These are phyloP conservation scores for Ectobius pallidus DNA, from an alignment of 2,888 invertebrate species.

Conservation along the genomic window DNA sequence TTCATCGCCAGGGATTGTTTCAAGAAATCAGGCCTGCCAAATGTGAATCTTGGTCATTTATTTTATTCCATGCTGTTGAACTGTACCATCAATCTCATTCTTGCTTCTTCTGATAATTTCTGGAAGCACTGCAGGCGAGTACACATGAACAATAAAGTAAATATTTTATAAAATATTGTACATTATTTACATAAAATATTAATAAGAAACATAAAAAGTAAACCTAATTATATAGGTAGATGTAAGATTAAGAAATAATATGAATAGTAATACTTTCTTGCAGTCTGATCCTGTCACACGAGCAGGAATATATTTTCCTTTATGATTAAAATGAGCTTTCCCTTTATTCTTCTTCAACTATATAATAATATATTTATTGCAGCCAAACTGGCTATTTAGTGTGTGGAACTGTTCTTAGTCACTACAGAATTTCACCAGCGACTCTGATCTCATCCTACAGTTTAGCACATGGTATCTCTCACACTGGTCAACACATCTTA, in stretches of 20 bases:
- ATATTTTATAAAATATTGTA: background rate
- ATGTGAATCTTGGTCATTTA: background rate
- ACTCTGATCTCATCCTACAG: too few species aligned
- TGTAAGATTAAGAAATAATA: background rate
- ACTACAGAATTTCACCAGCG: too few species aligned
- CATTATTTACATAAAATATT: background rate
- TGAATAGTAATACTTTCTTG: background rate
- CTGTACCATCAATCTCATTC: background rate
- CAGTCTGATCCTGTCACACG: background rate
- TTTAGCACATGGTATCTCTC: too few species aligned
- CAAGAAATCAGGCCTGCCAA: constrained; percentile 16
- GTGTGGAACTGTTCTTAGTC: too few species aligned
- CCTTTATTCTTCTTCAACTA: background rate
- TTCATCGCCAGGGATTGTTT: background rate
- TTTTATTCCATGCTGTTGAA: background rate
- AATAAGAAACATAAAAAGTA: background rate
- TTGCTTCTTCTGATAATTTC: constrained; percentile 1
- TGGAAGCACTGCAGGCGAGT: constrained; percentile 12
- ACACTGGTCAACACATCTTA: too few species aligned
- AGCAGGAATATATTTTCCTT: constrained; percentile 4
- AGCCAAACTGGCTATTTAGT: too few species aligned
- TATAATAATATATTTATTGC: too few species aligned
- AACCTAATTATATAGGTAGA: background rate
- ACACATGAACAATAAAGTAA: background rate
- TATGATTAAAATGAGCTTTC: background rate